phyloP scores from a whole-genome alignment of 1,140 invertebrate genomes.

The Drosophila rufa region DNA sequence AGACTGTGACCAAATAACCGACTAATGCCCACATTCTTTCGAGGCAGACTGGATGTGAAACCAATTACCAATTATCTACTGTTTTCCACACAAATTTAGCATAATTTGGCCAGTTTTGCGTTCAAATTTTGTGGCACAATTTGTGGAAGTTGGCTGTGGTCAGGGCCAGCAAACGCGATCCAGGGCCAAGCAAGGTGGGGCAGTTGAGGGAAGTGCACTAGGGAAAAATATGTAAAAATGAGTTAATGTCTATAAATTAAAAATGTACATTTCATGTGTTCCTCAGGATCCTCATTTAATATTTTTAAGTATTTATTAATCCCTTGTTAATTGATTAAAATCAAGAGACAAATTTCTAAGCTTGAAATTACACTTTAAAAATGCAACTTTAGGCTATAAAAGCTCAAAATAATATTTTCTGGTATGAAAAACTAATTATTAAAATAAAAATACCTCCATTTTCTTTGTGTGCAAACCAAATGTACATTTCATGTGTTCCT shows the following conservation, averaged over 20 bases:
- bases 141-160: constrained; percentile 83
- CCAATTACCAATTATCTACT: constrained; percentile 85
- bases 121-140: constrained; percentile 80
- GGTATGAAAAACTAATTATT: too few relatives aligned
- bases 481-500: too few relatives aligned
- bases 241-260: too few relatives aligned
- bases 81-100: constrained; percentile 84
- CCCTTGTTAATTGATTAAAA: too few relatives aligned
- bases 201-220: not conserved
- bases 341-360: too few relatives aligned
- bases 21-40: constrained; percentile 62
- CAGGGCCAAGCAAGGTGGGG: constrained; percentile 7
- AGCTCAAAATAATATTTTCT: too few relatives aligned
- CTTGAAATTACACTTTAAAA: too few relatives aligned
- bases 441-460: not conserved
- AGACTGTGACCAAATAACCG: constrained; percentile 49
- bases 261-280: too few relatives aligned
- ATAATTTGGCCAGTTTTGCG: constrained; percentile 83
- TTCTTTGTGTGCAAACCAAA: not conserved
- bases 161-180: constrained; percentile 69
- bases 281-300: too few relatives aligned
- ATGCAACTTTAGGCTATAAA: too few relatives aligned
- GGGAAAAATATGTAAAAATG: not conserved
- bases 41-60: constrained; percentile 59
- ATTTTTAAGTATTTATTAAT: too few relatives aligned